Conservation (phyloP, 2,888 invertebrate genomes). For the Drosophila neonasuta region DNA sequence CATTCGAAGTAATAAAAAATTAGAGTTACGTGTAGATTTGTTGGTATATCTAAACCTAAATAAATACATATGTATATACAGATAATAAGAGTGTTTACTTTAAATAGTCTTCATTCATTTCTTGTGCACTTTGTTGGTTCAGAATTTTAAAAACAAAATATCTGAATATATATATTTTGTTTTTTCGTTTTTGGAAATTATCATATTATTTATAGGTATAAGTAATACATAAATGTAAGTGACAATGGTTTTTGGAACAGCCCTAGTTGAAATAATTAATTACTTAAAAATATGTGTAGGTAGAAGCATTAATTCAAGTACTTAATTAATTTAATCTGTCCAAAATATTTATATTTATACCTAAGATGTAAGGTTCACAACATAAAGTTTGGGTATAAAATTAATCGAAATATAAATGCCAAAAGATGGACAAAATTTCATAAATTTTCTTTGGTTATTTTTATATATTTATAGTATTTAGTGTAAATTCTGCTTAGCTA, state of each 20-base stretch:
- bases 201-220: conserved; percentile 23
- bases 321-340: conserved; percentile 17
- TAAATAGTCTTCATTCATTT: conserved; percentile 62
- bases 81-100: conserved; percentile 60
- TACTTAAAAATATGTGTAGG: conserved; percentile 15
- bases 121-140: conserved; percentile 58
- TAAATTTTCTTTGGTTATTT: conserved; percentile 9
- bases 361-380: conserved; percentile 31
- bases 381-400: conserved; percentile 29
- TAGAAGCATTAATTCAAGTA: conserved; percentile 22
- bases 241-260: conserved; percentile 26
- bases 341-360: conserved; percentile 21
- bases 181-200: conserved; percentile 30
- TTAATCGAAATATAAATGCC: conserved; percentile 43
- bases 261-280: conserved; percentile 29
- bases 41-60: conserved; percentile 58
- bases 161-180: conserved; percentile 22
- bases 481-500: conserved; percentile 19
- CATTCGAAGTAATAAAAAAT: conserved; percentile 51
- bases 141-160: conserved; percentile 48
- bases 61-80: conserved; percentile 59
- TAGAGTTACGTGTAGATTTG: conserved; percentile 52
- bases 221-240: conserved; percentile 30
- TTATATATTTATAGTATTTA: conserved; percentile 7
- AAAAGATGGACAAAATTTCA: conserved; percentile 35